Evolutionary conservation across 2,113 vertebrate genomes (phyloP).

Genomic region (Tamias sibiricus): DNA sequence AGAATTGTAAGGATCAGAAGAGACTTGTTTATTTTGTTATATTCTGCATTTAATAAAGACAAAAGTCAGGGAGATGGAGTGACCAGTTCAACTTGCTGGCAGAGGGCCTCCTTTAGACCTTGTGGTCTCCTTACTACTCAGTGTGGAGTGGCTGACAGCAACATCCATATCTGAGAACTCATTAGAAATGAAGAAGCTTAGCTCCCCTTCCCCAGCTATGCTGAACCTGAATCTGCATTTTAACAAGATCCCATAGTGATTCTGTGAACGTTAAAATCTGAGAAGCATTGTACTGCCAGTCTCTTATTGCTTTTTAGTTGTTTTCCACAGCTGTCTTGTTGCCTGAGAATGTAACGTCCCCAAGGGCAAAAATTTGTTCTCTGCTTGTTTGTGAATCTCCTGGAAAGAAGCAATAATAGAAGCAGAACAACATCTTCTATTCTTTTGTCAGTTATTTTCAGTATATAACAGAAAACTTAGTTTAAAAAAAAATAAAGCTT

Average conservation of each 20-base stretch:
- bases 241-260: neutral
- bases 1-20: neutral
- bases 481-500: neutral
- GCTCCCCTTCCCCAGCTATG: neutral
- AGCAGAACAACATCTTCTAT: neutral
- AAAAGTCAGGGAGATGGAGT: neutral
- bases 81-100: neutral
- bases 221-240: neutral
- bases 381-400: slow-evolving; percentile 50
- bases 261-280: neutral
- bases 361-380: slow-evolving; percentile 17
- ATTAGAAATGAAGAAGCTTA: neutral
- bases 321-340: neutral
- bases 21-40: neutral
- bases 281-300: neutral
- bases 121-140: neutral
- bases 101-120: neutral
- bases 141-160: neutral
- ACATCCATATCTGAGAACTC: neutral
- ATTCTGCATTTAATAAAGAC: neutral
- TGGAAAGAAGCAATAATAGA: neutral
- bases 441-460: neutral
- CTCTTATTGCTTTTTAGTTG: neutral
- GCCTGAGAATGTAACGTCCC: neutral
- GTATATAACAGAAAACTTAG: neutral